Evolutionary conservation across 2,113 vertebrate genomes (phyloP).

Genomic region (Regulus satrapa): DNA sequence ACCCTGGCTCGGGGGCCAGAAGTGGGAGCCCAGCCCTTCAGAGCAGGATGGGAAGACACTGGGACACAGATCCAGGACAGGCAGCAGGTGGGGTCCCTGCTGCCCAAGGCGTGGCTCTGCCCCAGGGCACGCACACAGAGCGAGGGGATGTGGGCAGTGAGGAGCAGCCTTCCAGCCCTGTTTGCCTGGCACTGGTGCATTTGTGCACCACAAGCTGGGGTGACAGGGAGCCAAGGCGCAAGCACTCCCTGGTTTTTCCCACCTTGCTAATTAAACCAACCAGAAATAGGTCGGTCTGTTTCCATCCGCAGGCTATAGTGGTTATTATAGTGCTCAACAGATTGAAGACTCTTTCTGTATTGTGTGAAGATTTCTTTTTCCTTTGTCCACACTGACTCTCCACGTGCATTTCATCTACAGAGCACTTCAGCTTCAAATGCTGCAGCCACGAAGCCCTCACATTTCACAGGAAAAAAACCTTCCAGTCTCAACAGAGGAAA

Average conservation of each 20-base stretch:
- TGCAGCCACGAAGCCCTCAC: neutral
- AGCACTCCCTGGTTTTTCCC: neutral
- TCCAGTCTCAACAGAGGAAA: neutral
- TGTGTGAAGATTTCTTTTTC: neutral
- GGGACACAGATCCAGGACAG: neutral
- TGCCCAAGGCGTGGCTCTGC: neutral
- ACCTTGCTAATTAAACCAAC: conserved; percentile 9
- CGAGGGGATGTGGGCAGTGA: neutral
- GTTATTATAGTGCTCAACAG: neutral
- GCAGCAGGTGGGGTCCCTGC: accelerated
- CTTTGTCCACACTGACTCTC: neutral
- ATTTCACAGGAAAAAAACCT: neutral
- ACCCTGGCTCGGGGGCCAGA: neutral
- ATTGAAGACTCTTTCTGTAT: neutral
- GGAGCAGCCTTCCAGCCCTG: neutral
- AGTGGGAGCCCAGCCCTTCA: neutral
- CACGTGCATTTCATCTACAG: accelerated
- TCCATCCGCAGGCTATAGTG: neutral
- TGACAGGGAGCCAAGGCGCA: neutral
- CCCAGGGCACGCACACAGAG: accelerated
- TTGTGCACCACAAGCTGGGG: neutral
- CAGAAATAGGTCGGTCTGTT: conserved; percentile 15
- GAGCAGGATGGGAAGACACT: neutral
- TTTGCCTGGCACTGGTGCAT: accelerated
- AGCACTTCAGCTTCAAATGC: neutral